These are phyloP conservation scores for Aporrectodea caliginosa DNA, from an alignment of 1,140 invertebrate species.

Conservation along the genomic window DNA sequence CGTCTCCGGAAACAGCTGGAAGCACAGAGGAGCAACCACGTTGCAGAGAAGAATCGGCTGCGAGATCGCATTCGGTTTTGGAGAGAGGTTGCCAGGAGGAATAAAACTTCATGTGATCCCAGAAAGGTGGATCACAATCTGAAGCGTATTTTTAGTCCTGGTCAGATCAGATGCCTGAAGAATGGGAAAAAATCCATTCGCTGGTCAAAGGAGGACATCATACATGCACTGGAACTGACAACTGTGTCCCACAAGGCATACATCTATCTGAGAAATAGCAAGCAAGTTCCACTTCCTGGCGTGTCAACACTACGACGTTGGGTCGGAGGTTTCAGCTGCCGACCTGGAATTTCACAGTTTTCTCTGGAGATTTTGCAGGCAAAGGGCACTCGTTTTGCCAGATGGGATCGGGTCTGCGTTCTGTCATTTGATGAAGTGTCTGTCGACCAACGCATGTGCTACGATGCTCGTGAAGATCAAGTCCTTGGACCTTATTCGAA, in stretches of 20 bases:
- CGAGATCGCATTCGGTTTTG: too few species aligned
- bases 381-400: background rate
- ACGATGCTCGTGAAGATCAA: background rate
- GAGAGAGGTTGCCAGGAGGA: too few species aligned
- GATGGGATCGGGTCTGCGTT: background rate
- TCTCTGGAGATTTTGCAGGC: background rate
- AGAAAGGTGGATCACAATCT: too few species aligned
- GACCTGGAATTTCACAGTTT: background rate
- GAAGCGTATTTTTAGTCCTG: constrained; percentile 3
- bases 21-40: too few species aligned
- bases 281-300: background rate
- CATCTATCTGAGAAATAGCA: background rate
- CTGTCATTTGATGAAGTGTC: background rate
- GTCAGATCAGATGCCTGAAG: background rate
- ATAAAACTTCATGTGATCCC: too few species aligned
- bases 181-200: background rate
- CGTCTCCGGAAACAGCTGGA: too few species aligned
- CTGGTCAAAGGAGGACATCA: background rate
- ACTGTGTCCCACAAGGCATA: background rate
- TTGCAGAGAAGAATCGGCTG: too few species aligned
- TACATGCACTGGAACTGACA: background rate
- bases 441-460: background rate
- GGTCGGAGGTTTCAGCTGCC: background rate
- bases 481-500: background rate
- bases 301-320: background rate